Conservation (phyloP, 1,140 invertebrate species). For the Druon quercuslanigerum region DNA sequence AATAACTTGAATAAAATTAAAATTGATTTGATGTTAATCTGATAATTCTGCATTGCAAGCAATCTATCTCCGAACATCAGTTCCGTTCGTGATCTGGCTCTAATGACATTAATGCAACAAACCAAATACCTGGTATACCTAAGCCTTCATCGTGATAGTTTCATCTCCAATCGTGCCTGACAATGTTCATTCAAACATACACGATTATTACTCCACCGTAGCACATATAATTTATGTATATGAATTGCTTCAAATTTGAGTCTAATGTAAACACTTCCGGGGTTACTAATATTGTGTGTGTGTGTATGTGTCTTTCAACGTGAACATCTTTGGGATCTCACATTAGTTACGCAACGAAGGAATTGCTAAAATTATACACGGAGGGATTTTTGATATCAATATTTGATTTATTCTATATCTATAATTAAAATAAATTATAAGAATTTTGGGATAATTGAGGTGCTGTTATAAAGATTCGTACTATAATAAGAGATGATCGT, state of each 20-base stretch:
- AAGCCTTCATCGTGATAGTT: slow-evolving; percentile 35
- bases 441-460: too few species aligned
- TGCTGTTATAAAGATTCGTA: too few species aligned
- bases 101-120: slow-evolving; percentile 55
- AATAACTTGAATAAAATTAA: neutral
- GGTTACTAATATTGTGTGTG: neutral
- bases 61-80: slow-evolving; percentile 8
- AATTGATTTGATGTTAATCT: neutral
- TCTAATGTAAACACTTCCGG: neutral
- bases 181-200: slow-evolving; percentile 28
- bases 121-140: slow-evolving; percentile 53
- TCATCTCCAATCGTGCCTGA: slow-evolving; percentile 23
- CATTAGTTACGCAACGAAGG: neutral
- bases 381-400: too few species aligned
- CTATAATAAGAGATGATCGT: too few species aligned
- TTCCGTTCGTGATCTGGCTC: slow-evolving; percentile 51
- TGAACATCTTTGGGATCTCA: neutral
- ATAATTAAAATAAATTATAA: too few species aligned
- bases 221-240: neutral
- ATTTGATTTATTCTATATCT: too few species aligned
- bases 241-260: slow-evolving; percentile 11
- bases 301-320: neutral
- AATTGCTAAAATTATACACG: too few species aligned
- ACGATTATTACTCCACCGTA: slow-evolving; percentile 13
- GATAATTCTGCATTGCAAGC: neutral